Base-by-base conservation (phyloP, 2,113 vertebrate genomes). In the Columba janthina region DNA sequence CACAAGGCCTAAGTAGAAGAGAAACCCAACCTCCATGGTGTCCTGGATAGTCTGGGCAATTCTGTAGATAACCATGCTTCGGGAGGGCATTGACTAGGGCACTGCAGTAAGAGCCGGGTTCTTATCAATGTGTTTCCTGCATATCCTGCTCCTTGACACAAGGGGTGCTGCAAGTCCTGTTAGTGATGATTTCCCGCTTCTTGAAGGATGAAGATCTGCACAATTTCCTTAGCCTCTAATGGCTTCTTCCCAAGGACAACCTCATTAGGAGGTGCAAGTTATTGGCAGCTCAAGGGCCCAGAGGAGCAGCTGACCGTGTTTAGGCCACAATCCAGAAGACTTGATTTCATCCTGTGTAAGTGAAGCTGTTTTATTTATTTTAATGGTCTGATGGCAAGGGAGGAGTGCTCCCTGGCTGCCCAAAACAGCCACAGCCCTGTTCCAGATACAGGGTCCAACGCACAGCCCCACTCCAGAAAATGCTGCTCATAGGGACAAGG, bases 191-290 rank as follows among this genome's bases (percentile, higher is more conserved):
- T 90, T 90, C 86, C 86, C n/a, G 18, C 70, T 95, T 95, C 83
- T 89, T 11, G 4, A 96, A 94, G 77, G 95, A 95, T 62, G 92
- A 77, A 84, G 83, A 93, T 92, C 88, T 94, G 92, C 20, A 13
- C 72, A 94, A 88, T 89, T 95, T 95, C 88, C 92, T 94, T 90
- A 95, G 94, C 88, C 65, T 95, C 88, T 54, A 90, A 96, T 96
- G 96, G 96, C 96, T 96, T 53, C 62, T 89, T 97, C 96, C 96
- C 96, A 97, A 97, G 93, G 96, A 96, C 96, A 96, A 94, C 88
- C 88, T 95, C 57, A 15, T 95, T 95, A 96, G 94, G 96, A 96
- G 94, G 96, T 96, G 93, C 77, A 95, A 95, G 85, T 85, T 96
- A 61, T 95, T 97, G 97, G 97, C 96, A 96, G 96, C 89, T 78